Conservation (phyloP, 2,888 invertebrate genomes). For the Bombyx huttoni region DNA sequence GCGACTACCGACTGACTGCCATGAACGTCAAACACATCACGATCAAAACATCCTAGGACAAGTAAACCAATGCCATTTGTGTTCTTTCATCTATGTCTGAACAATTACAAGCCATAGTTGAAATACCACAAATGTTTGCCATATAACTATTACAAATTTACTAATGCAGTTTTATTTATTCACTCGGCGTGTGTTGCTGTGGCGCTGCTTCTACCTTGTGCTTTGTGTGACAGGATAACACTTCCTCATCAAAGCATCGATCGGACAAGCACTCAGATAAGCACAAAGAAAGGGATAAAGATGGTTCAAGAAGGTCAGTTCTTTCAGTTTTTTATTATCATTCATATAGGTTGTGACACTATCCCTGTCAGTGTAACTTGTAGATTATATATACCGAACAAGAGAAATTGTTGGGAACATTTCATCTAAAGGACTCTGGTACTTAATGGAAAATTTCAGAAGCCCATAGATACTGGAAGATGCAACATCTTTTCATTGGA, state of each 20-base stretch:
- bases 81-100: conserved; percentile 37
- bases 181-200: conserved; percentile 73
- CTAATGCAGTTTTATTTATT: conserved; percentile 71
- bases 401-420: too few relatives aligned
- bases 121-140: conserved; percentile 41
- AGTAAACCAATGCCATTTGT: conserved; percentile 40
- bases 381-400: too few relatives aligned
- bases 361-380: too few relatives aligned
- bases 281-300: conserved; percentile 61
- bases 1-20: conserved; percentile 42
- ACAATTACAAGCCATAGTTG: conserved; percentile 27
- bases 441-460: too few relatives aligned
- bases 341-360: not conserved
- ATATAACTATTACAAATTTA: conserved; percentile 45
- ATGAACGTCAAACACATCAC: conserved; percentile 32
- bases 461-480: too few relatives aligned
- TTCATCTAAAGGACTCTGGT: too few relatives aligned
- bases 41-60: conserved; percentile 45
- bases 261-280: conserved; percentile 70
- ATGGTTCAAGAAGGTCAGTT: conserved; percentile 46
- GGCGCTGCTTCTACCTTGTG: conserved; percentile 74
- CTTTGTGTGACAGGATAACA: conserved; percentile 74
- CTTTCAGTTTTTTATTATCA: not conserved
- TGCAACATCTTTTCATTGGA: too few relatives aligned
- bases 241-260: conserved; percentile 70